Conservation (phyloP, 2,797 vertebrate genomes). For the Aeoliscus strigatus region DNA sequence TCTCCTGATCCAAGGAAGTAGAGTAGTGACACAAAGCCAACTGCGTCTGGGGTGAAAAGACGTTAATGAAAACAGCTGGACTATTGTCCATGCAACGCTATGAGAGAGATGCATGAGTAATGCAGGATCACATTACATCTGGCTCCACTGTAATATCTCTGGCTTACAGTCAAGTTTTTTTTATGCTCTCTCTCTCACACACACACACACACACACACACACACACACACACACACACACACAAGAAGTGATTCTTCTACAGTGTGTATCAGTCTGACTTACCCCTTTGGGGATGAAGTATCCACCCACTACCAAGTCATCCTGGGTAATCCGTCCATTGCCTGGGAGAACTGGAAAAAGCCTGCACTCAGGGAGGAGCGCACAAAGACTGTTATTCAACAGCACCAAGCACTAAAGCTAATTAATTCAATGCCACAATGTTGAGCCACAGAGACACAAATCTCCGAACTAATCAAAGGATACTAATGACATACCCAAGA, state of each 20-base stretch:
- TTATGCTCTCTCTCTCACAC: conserved; percentile 20
- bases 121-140: conserved; percentile 47
- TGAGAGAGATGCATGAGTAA: conserved; percentile 43
- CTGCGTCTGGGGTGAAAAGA: conserved; percentile 77
- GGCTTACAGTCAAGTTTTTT: conserved; percentile 10
- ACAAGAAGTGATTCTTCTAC: too few species aligned
- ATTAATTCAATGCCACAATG: conserved; percentile 13
- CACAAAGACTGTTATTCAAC: conserved; percentile 59
- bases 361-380: conserved; percentile 65
- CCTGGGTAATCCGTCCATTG: conserved; percentile 87
- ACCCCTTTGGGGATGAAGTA: conserved; percentile 94
- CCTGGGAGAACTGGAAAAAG: conserved; percentile 91
- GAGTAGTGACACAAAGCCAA: conserved; percentile 89
- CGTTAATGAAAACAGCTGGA: conserved; percentile 39
- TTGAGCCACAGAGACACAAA: not conserved
- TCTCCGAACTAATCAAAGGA: too few species aligned
- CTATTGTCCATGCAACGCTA: conserved; percentile 22
- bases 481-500: too few species aligned
- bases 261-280: conserved; percentile 49
- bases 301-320: conserved; percentile 85
- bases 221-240: conserved; percentile 6
- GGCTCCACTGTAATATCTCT: conserved; percentile 40
- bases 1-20: conserved; percentile 83
- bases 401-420: conserved; percentile 15
- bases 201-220: conserved; percentile 13